Conservation (phyloP, 30 jellyfish, hydroid and myxozoan species). For the Hydractinia symbiolongicarpus region DNA sequence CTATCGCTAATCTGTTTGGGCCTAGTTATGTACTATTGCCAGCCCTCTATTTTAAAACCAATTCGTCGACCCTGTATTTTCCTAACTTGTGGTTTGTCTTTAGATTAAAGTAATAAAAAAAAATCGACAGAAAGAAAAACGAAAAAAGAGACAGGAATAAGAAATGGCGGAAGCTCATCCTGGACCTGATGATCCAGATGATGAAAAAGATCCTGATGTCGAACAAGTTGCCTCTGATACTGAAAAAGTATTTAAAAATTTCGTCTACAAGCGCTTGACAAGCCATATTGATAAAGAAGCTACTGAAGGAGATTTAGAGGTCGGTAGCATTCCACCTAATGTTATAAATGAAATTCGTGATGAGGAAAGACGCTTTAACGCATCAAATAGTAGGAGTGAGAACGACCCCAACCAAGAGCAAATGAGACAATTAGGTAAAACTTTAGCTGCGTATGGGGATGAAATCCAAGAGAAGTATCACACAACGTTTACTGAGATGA, state of each 20-base stretch:
- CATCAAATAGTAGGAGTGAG: background rate
- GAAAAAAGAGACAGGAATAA: no score
- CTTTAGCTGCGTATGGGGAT: slow-evolving; percentile 62
- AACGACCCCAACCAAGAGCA: slow-evolving; percentile 7
- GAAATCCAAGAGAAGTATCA: slow-evolving; percentile 43
- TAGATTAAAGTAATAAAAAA: no score
- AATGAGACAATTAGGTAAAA: slow-evolving; percentile 12
- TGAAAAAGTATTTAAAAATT: slow-evolving; percentile 44
- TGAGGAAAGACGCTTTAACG: slow-evolving; percentile 22
- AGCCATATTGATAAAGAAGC: slow-evolving; percentile 75
- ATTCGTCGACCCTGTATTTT: no score
- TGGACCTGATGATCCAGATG: background rate
- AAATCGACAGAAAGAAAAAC: no score
- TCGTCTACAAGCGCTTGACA: slow-evolving; percentile 58
- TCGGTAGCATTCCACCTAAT: slow-evolving; percentile 46
- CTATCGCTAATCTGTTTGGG: no score
- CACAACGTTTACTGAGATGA: slow-evolving; percentile 44
- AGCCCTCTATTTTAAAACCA: no score
- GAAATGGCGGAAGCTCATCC: no score
- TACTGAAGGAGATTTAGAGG: slow-evolving; percentile 55
- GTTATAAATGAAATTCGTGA: slow-evolving; percentile 22
- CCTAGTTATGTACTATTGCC: no score
- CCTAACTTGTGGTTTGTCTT: no score
- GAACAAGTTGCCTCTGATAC: slow-evolving; percentile 64
- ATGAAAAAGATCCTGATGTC: slow-evolving; percentile 14